Base-by-base conservation (phyloP, 2,888 invertebrate species). In the Phyllotreta cruciferae region DNA sequence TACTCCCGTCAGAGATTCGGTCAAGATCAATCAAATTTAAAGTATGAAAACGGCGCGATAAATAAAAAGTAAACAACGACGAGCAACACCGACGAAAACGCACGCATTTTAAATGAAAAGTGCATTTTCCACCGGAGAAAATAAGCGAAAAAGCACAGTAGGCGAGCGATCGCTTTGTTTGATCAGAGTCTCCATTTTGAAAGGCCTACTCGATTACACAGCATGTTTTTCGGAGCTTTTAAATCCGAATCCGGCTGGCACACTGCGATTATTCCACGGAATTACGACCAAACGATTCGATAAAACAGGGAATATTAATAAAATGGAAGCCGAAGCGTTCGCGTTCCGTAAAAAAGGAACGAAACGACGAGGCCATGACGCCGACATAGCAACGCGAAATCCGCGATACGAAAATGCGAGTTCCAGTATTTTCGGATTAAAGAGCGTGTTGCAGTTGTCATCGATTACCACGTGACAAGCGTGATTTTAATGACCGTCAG, bases 381-480 rank as follows among this genome's bases (percentile, higher is more conserved):
- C 75, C 71, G 69, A 71, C 69, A 64, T 68, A 63, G 68, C 62
- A 68, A 68, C 64, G 64, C 68, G 67, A 68, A 62, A 60, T 66
- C 62, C 61, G 83, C 83, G 83, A 83, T 84, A 85, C 84, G 84
- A 83, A 82, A 84, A 84, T 84, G 68, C 52, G 10, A 24, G 24
- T 24, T 24, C 64, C 63, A 68, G 84, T 67, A 66, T 69, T 66
- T 63, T 65, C 39, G 60, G 54, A 66, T 62, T 64, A 62, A 57
- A 66, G 66, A 67, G 68, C 63, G 67, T 65, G 70, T 61, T 71
- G 70, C 71, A 71, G 84, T 86, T 87, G 87, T 87, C 87, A 87
- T 86, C 86, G 86, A 87, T 86, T 76, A 86, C 86, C 87, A 88
- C 88, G 88, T 88, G 87, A 88, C 87, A 85, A 74, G 73, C 77